phyloP scores from a whole-genome alignment of 92 coral and sea anemone species.

The Ricordea florida region DNA sequence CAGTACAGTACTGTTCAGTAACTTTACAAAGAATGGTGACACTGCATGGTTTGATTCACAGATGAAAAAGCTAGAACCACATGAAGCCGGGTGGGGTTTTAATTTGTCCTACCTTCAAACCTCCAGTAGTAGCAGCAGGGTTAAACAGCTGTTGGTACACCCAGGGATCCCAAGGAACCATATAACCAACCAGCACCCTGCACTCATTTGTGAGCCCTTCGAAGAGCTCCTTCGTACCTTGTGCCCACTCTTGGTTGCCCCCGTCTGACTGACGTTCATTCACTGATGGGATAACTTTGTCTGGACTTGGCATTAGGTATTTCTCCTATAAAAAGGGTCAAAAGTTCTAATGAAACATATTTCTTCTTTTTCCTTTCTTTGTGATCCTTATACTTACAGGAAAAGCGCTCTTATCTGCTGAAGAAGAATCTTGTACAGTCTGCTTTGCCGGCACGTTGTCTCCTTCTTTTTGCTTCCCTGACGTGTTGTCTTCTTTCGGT shows the following conservation, averaged over 20 bases:
- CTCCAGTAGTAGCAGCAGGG: background rate
- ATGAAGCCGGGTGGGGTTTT: too few relatives aligned
- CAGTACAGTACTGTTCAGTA: too few relatives aligned
- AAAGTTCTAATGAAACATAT: too few relatives aligned
- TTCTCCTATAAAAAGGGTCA: conserved; percentile 45
- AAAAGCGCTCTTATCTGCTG: conserved; percentile 26
- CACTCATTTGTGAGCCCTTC: conserved; percentile 78
- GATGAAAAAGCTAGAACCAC: too few relatives aligned
- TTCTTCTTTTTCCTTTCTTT: too few relatives aligned
- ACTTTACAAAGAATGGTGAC: too few relatives aligned
- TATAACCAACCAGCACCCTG: conserved; percentile 75
- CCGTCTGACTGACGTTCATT: background rate
- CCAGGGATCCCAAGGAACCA: conserved; percentile 81
- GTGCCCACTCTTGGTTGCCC: conserved; percentile 55
- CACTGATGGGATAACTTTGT: conserved; percentile 3
- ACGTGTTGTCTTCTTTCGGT: too few relatives aligned
- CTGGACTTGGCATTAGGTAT: conserved; percentile 53
- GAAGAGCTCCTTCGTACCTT: conserved; percentile 76
- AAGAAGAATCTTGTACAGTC: background rate
- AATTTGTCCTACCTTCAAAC: background rate
- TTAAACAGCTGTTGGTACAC: conserved; percentile 60
- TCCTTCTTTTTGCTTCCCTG: conserved; percentile 14
- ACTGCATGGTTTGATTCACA: too few relatives aligned
- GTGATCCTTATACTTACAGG: conserved; percentile 52
- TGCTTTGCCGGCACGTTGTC: background rate